Evolutionary conservation across 2,888 invertebrate species (phyloP).

Genomic region (Bruchidius siliquastri): DNA sequence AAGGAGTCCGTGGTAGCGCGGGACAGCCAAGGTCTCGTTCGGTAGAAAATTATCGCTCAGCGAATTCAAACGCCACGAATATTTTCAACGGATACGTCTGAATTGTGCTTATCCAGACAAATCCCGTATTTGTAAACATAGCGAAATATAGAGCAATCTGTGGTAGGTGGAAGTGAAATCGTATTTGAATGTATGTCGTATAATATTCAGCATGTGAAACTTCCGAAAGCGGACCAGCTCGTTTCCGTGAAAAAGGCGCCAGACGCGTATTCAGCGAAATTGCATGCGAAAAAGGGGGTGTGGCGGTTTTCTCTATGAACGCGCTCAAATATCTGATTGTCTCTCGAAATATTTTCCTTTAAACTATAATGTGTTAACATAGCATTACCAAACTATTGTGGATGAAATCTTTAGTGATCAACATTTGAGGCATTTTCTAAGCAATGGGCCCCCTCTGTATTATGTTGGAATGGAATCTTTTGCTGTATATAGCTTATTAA

Average conservation of each 20-base stretch:
- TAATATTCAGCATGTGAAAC: slow-evolving; percentile 13
- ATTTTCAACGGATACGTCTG: neutral
- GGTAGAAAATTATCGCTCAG: neutral
- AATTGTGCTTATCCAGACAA: neutral
- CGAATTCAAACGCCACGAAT: neutral
- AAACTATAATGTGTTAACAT: neutral
- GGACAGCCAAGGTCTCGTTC: slow-evolving; percentile 32
- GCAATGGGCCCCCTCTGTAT: neutral
- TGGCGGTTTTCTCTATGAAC: slow-evolving; percentile 18
- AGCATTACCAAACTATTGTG: too few relatives aligned
- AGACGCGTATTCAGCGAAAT: neutral
- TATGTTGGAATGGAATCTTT: neutral
- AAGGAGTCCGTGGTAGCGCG: slow-evolving; percentile 13
- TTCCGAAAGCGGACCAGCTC: slow-evolving; percentile 8
- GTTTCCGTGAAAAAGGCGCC: neutral
- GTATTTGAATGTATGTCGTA: slow-evolving; percentile 13
- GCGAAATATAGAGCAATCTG: neutral
- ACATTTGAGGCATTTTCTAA: neutral
- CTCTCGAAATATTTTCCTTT: too few relatives aligned
- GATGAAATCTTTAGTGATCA: neutral
- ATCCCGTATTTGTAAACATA: slow-evolving; percentile 10
- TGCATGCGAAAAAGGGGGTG: slow-evolving; percentile 24
- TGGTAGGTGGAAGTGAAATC: slow-evolving; percentile 14
- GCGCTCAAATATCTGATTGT: neutral
- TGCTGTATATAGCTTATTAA: neutral